Evolutionary conservation across 1,140 invertebrate species (phyloP), one percentile per base, ranked within the genome.

Genomic region (Rhopalosiphum padi): DNA sequence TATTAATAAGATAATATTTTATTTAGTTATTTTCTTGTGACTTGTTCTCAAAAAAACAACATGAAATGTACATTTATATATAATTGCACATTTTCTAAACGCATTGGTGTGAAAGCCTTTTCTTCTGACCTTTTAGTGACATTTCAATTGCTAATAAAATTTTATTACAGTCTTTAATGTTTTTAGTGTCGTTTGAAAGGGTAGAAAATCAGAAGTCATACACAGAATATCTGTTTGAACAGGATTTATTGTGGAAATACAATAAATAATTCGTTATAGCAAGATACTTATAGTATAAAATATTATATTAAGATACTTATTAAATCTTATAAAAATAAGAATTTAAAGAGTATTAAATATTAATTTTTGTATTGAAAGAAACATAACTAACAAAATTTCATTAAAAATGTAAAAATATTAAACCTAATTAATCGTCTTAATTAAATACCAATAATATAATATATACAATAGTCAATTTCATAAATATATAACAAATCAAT

Each of bases 111-210:
- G 48, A 85, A 85, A 93, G 35, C 91, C 23, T 93, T 93, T 93
- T 83, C 35, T 83, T 86, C 46, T 93, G 82, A 93, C 91, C 91
- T 93, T 93, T 93, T 11, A 25, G 51, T 93, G 91, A 93, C 91
- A 93, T 93, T 93, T 93, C 91, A 83, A 93, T 93, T 86, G 91
- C 41, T 86, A 86, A 93, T 93, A 93, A 86, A 85, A 93, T 93
- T 93, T 85, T 93, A 93, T 93, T 93, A 93, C 23, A 85, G 48
- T 86, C 82, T 53, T 92, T 51, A 53, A 85, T 83, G 77, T 18
- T 53, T 93, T 53, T 6, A 51, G 37, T 93, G 91, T 86, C 82
- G 25, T 93, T 86, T 53, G 48, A 85, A 85, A 83, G 91, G 91
- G 77, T 53, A 55, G 35, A 53, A 51, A 93, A 83, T 82, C 60